These are phyloP conservation scores for Saccostrea echinata DNA, from an alignment of 1,140 invertebrate genomes.

Conservation along the genomic window DNA sequence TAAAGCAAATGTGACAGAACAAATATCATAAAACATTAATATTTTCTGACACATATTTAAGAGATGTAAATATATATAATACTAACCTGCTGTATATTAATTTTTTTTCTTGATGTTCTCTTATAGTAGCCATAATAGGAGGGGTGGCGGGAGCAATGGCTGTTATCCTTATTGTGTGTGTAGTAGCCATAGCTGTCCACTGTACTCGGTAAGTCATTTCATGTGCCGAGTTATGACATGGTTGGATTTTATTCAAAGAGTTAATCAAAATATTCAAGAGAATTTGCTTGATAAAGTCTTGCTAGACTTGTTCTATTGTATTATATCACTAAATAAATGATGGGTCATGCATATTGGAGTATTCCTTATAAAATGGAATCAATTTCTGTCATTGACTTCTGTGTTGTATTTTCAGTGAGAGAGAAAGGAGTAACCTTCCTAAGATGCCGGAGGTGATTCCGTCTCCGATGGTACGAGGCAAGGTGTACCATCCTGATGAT, in stretches of 20 bases:
- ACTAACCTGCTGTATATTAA: not conserved
- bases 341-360: too few species aligned
- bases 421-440: constrained; percentile 49
- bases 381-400: not conserved
- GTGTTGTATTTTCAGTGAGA: constrained; percentile 36
- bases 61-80: too few species aligned
- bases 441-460: constrained; percentile 47
- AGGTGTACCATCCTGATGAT: constrained; percentile 64
- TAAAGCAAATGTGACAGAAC: too few species aligned
- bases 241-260: too few species aligned
- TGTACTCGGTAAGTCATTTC: constrained; percentile 65
- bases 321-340: too few species aligned
- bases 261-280: too few species aligned
- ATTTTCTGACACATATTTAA: too few species aligned
- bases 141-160: constrained; percentile 70
- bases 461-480: constrained; percentile 58
- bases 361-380: too few species aligned
- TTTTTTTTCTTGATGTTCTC: constrained; percentile 5
- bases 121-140: constrained; percentile 68
- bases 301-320: too few species aligned
- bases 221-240: too few species aligned
- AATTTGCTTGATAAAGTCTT: too few species aligned
- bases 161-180: constrained; percentile 65
- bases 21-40: too few species aligned
- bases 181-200: constrained; percentile 68